A percentile compares a stretch with the other conserved stretches of the same genome.
Evolutionary conservation across 2,113 vertebrate species (phyloP).

Genomic region (Rhea americana): DNA sequence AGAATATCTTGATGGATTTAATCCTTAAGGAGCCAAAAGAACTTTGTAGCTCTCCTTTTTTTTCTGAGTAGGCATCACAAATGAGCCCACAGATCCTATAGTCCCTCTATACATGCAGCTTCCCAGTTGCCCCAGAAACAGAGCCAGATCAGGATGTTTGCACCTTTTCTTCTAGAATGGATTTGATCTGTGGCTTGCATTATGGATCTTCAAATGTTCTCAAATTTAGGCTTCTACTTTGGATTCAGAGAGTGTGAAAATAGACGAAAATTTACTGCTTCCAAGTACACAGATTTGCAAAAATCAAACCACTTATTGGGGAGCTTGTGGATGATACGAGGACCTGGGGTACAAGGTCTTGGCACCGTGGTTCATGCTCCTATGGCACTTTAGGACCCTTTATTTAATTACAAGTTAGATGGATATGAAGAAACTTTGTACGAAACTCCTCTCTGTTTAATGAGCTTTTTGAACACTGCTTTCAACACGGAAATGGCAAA

Average conservation of each 20-base stretch:
- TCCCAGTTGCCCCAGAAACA: rapidly evolving
- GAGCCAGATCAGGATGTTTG: background rate
- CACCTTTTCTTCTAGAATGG: rapidly evolving
- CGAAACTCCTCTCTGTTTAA: background rate
- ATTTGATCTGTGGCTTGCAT: background rate
- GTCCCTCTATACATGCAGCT: rapidly evolving
- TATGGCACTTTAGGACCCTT: background rate
- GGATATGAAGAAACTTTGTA: background rate
- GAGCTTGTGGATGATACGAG: background rate
- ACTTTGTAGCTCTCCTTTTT: background rate
- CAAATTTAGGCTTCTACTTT: background rate
- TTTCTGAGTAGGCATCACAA: background rate
- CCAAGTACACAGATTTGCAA: background rate
- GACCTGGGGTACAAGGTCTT: background rate
- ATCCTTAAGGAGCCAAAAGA: background rate
- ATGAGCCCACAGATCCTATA: rapidly evolving
- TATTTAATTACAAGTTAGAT: background rate
- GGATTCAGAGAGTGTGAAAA: background rate
- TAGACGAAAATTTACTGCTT: background rate
- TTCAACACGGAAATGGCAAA: background rate
- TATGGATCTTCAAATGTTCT: background rate
- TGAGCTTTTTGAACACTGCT: background rate
- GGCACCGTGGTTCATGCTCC: background rate
- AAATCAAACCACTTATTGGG: background rate
- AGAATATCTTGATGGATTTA: background rate